phyloP scores from a whole-genome alignment of 2,797 vertebrate species.

The Tragopan temminckii region DNA sequence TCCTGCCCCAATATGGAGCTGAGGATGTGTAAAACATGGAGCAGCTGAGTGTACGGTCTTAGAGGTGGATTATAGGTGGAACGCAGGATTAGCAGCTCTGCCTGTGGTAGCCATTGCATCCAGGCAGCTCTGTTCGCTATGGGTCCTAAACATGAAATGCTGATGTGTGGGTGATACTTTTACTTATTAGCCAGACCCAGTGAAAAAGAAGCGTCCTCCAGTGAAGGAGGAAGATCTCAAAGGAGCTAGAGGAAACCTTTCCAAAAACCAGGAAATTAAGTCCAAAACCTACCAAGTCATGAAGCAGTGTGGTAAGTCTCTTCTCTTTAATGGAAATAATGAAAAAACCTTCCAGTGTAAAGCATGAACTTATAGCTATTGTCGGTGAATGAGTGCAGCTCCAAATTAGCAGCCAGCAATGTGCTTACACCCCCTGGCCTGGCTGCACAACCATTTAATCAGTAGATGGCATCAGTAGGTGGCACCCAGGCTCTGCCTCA shows the following conservation, averaged over 20 bases:
- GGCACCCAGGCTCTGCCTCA: neutral
- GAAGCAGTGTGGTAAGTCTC: conserved; percentile 91
- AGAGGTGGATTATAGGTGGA: neutral
- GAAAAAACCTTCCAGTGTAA: neutral
- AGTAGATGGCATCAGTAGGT: neutral
- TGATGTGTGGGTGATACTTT: neutral
- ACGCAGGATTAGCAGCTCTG: neutral
- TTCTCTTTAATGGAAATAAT: neutral
- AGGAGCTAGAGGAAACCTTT: conserved; percentile 91
- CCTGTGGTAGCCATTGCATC: neutral
- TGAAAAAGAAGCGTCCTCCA: conserved; percentile 95
- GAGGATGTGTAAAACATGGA: neutral
- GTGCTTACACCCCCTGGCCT: neutral
- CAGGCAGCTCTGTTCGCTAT: neutral
- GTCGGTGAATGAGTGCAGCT: neutral
- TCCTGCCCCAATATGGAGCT: neutral
- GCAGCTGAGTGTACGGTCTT: neutral
- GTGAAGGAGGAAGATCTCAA: conserved; percentile 96
- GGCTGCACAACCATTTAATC: neutral
- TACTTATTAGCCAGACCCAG: conserved; percentile 71
- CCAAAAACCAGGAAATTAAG: conserved; percentile 91
- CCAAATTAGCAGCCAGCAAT: neutral
- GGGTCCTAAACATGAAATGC: neutral
- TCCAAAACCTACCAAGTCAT: conserved; percentile 98
- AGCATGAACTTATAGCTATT: neutral